phyloP scores from a whole-genome alignment of 2,797 vertebrate genomes.

The Gadopsis marmoratus region DNA sequence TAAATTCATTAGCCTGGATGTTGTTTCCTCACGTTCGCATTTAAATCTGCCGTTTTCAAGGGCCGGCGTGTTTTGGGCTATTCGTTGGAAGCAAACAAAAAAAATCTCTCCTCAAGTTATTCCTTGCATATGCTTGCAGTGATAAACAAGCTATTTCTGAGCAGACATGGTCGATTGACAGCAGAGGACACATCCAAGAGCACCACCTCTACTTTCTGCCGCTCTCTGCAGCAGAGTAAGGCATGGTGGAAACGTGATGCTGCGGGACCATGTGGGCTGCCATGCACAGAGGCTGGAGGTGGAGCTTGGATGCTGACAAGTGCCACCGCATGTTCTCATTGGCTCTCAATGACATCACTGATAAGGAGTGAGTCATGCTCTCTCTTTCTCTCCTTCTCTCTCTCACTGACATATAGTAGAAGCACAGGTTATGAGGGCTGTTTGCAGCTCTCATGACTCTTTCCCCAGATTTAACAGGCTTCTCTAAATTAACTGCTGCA shows the following conservation, averaged over 20 bases:
- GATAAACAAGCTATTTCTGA: constrained; percentile 48
- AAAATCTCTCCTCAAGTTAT: constrained; percentile 7
- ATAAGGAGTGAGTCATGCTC: constrained; percentile 52
- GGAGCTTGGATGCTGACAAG: constrained; percentile 66
- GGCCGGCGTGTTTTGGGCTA: constrained; percentile 2
- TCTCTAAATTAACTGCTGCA: constrained; percentile 3
- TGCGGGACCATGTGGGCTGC: constrained; percentile 75
- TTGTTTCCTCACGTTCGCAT: constrained; percentile 6
- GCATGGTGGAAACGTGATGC: constrained; percentile 78
- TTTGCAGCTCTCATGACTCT: constrained; percentile 10
- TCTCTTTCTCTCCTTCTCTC: constrained; percentile 20
- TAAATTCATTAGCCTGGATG: constrained; percentile 10
- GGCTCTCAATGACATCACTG: constrained; percentile 88
- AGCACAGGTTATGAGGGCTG: constrained; percentile 26
- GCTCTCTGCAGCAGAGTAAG: constrained; percentile 61
- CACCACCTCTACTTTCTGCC: constrained; percentile 45
- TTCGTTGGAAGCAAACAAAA: constrained; percentile 18
- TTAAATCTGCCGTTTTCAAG: constrained; percentile 20
- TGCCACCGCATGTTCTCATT: constrained; percentile 75
- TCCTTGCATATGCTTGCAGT: constrained; percentile 27
- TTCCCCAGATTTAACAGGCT: constrained; percentile 5
- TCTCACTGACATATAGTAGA: constrained; percentile 24
- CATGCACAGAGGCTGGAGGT: constrained; percentile 67
- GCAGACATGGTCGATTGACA: constrained; percentile 46
- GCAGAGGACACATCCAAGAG: constrained; percentile 42